A percentile compares a stretch with the other conserved stretches of the same genome.
phyloP scores from a whole-genome alignment of 2,797 vertebrate species.

The Salmo trutta region DNA sequence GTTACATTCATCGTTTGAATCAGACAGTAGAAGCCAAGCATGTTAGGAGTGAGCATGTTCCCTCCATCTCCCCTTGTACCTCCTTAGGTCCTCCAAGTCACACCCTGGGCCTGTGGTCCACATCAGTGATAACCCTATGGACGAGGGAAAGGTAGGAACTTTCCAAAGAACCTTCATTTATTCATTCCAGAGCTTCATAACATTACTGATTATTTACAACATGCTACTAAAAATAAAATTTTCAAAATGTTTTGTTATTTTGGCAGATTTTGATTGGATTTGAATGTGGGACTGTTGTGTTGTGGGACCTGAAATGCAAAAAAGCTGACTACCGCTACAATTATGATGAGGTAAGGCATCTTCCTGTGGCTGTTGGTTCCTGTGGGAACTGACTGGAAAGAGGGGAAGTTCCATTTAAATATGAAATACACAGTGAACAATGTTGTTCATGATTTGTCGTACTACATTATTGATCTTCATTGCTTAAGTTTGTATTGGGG shows the following conservation, averaged over 20 bases:
- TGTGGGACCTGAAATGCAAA: conserved; percentile 98
- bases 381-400: not conserved
- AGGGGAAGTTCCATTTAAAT: no score
- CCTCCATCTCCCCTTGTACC: conserved; percentile 35
- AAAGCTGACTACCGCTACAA: conserved; percentile 97
- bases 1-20: not conserved
- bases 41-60: conserved; percentile 7
- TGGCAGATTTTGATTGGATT: conserved; percentile 96
- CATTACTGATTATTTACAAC: not conserved
- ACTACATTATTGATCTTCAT: not conserved
- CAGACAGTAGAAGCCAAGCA: conserved; percentile 25
- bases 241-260: conserved; percentile 31
- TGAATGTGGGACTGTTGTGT: conserved; percentile 91
- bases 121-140: conserved; percentile 99
- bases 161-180: conserved; percentile 7
- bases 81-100: conserved; percentile 91
- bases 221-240: not conserved
- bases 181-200: not conserved
- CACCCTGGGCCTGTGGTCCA: conserved; percentile 97
- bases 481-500: not conserved
- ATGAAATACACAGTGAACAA: not conserved
- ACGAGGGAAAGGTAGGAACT: conserved; percentile 89
- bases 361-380: not conserved
- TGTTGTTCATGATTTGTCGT: not conserved
- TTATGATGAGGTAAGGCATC: conserved; percentile 91